Percentiles rank a stretch among this genome's conserved stretches.
phyloP scores from a whole-genome alignment of 2,797 vertebrate genomes.

The Bovichtus diacanthus region DNA sequence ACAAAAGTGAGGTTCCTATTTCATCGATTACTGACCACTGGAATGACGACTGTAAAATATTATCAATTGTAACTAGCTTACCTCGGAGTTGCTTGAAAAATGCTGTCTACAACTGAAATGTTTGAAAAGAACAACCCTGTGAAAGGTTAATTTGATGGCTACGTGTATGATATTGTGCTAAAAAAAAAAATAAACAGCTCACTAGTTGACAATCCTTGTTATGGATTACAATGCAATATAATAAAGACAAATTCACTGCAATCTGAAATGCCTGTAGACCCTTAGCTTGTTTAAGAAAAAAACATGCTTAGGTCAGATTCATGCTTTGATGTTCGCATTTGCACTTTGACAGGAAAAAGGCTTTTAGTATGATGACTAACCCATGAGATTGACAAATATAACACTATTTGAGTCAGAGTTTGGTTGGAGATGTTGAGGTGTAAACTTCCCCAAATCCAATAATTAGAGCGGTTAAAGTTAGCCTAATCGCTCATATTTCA shows the following conservation, averaged over 20 bases:
- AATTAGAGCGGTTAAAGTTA: too few species aligned
- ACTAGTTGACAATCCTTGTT: not conserved
- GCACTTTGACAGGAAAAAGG: too few species aligned
- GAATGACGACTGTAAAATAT: not conserved
- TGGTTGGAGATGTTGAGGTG: not conserved
- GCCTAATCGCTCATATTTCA: not conserved
- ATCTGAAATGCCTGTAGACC: too few species aligned
- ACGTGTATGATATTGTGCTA: not conserved
- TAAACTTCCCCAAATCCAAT: too few species aligned
- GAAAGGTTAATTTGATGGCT: not conserved
- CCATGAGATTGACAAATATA: not conserved
- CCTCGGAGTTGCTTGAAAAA: not conserved
- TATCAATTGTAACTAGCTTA: not conserved
- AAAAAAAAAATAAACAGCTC: too few species aligned
- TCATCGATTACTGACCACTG: not conserved
- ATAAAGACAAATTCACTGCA: not conserved
- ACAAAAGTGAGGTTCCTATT: not conserved
- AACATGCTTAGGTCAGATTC: not conserved
- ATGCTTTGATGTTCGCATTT: not conserved
- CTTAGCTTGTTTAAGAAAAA: not conserved
- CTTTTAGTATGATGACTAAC: too few species aligned
- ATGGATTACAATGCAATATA: too few species aligned
- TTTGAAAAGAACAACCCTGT: not conserved
- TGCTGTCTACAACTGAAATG: not conserved
- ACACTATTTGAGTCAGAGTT: not conserved